A percentile compares a stretch with the other conserved stretches of the same genome.
Evolutionary conservation across 1,140 invertebrate species (phyloP).

Genomic region (Stegodyphus mimosarum): DNA sequence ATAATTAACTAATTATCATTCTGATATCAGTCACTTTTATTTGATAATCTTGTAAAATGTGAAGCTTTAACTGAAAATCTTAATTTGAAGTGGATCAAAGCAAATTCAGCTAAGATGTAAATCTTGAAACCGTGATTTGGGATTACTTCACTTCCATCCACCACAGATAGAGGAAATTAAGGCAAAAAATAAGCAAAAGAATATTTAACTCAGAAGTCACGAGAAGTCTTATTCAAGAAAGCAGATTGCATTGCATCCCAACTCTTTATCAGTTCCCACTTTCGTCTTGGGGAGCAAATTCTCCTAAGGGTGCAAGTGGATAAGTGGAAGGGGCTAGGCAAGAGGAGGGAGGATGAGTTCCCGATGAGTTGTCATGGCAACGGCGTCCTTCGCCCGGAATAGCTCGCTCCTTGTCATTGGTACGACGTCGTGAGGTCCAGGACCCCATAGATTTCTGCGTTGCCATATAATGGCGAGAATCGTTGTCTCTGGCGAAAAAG

Average conservation of each 20-base stretch:
- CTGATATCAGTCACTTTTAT: too few species aligned
- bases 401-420: constrained; percentile 41
- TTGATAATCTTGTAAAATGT: too few species aligned
- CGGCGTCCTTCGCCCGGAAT: constrained; percentile 31
- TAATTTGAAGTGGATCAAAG: too few species aligned
- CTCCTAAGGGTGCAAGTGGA: not conserved
- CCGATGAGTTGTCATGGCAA: constrained; percentile 6
- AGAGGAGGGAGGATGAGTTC: not conserved
- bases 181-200: not conserved
- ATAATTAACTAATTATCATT: too few species aligned
- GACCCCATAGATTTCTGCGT: not conserved
- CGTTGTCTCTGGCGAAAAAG: not conserved
- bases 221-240: not conserved
- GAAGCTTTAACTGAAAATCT: too few species aligned
- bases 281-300: not conserved
- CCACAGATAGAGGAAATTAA: not conserved
- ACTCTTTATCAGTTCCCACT: not conserved
- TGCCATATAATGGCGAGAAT: not conserved
- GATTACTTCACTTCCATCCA: not conserved
- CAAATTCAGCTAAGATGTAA: too few species aligned
- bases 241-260: not conserved
- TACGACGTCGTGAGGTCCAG: constrained; percentile 8
- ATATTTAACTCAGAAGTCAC: not conserved
- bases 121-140: too few species aligned
- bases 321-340: not conserved